Base-by-base conservation (phyloP, 2,888 invertebrate genomes). In the Zelleria hepariella region DNA sequence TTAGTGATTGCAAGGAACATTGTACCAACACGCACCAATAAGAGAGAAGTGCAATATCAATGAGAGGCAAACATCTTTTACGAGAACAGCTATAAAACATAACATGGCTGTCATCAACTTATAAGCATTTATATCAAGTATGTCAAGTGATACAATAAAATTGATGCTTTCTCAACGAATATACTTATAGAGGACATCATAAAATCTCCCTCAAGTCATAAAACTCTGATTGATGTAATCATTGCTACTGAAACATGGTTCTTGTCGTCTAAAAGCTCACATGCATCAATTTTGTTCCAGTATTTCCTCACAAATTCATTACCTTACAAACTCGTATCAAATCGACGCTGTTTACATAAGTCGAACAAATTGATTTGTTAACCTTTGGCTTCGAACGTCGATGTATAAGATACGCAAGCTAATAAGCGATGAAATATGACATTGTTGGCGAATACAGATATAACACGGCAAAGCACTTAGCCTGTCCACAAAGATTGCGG, bases 11-110 rank as follows among this genome's bases (percentile, higher is more conserved):
- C 15, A 42, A n/a, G 4, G n/a, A 53, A 53, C 53, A 53, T 53
- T 53, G 53, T 53, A 53, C 64, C 63, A 67, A 65, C 62, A 63
- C 64, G 65, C 67, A 26, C 64, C 70, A 72, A 77, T 79, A 76
- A 77, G 15, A 75, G 63, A 65, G 63, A 67, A 73, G 72, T 68
- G 74, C 72, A 74, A 71, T 77, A 77, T 74, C 74, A 73, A 78
- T 80, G 76, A 76, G 75, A 75, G 77, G 77, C 73, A 70, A 70
- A 73, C 67, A 60, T 62, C 68, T 67, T 82, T 82, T 79, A 80
- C 73, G 72, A 68, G 67, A 53, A 53, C 2, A 66, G 65, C 67
- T 65, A 75, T 80, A 78, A 80, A 72, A 72, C 10, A 53, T 53
- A 66, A 10, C 67, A 65, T 63, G 67, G 66, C 62, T 63, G 69